phyloP scores from a whole-genome alignment of 2,113 vertebrate genomes.

The Spermophilus dauricus region DNA sequence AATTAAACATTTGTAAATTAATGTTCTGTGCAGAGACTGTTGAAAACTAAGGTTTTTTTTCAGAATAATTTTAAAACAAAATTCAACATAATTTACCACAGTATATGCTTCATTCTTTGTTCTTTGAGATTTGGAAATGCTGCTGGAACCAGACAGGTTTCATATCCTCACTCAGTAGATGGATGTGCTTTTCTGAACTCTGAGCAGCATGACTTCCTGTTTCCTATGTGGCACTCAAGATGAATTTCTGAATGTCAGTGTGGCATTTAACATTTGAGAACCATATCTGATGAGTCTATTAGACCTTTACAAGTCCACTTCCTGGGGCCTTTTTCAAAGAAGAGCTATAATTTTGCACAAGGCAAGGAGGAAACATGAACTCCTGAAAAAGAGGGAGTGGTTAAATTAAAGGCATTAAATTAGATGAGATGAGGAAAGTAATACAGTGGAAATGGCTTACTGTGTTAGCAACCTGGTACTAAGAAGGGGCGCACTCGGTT shows the following conservation, averaged over 20 bases:
- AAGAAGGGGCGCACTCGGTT: not conserved
- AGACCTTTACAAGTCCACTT: slow-evolving; percentile 39
- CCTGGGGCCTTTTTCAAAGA: not conserved
- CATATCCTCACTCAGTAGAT: not conserved
- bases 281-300: slow-evolving; percentile 52
- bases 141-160: not conserved
- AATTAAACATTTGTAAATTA: not conserved
- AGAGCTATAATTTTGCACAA: not conserved
- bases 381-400: not conserved
- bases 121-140: slow-evolving; percentile 17
- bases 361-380: not conserved
- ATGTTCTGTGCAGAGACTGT: not conserved
- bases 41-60: not conserved
- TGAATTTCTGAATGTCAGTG: slow-evolving; percentile 45
- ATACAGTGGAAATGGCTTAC: not conserved
- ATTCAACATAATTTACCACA: not conserved
- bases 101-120: not conserved
- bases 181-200: slow-evolving; percentile 37
- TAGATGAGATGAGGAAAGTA: not conserved
- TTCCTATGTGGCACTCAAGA: not conserved
- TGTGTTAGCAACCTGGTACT: not conserved
- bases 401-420: slow-evolving; percentile 35
- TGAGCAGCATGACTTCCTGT: not conserved
- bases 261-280: slow-evolving; percentile 63
- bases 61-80: not conserved